Conservation (phyloP, 2,888 invertebrate genomes). For the Drosophila limbata region DNA sequence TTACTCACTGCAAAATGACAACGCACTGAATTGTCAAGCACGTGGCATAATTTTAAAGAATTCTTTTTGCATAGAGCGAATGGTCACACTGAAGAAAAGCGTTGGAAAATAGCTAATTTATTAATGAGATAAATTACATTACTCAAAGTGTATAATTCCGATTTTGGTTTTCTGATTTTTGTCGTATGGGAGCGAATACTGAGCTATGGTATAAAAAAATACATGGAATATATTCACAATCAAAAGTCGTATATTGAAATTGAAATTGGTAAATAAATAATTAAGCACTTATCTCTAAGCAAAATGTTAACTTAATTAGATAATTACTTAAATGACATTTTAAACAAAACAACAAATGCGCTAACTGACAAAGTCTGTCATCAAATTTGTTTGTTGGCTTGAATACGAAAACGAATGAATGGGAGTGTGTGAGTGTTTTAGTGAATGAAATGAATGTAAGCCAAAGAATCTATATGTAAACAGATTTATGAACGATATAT, state of each 20-base stretch:
- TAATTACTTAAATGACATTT: constrained; percentile 77
- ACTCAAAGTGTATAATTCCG: too few relatives aligned
- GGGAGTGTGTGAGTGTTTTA: constrained; percentile 35
- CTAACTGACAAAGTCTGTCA: constrained; percentile 50
- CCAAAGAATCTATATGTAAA: constrained; percentile 17
- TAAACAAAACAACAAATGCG: constrained; percentile 69
- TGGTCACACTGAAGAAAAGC: too few relatives aligned
- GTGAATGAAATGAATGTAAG: constrained; percentile 57
- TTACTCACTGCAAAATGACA: too few relatives aligned
- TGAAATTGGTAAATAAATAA: constrained; percentile 67
- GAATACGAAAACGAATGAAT: constrained; percentile 31
- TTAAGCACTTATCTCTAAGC: constrained; percentile 77
- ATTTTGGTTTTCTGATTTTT: too few relatives aligned
- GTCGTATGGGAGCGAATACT: too few relatives aligned
- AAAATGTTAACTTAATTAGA: constrained; percentile 83
- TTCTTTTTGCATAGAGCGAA: too few relatives aligned
- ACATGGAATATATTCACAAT: background rate
- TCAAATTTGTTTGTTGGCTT: constrained; percentile 49
- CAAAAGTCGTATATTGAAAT: constrained; percentile 26
- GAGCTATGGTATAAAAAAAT: background rate
- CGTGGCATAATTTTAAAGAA: too few relatives aligned
- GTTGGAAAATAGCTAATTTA: too few relatives aligned
- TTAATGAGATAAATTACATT: too few relatives aligned
- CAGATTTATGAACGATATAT: background rate
- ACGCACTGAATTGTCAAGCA: too few relatives aligned